Evolutionary conservation across 2,888 invertebrate genomes (phyloP), one percentile per base, ranked within the genome.

Genomic region (Andricus curvator): DNA sequence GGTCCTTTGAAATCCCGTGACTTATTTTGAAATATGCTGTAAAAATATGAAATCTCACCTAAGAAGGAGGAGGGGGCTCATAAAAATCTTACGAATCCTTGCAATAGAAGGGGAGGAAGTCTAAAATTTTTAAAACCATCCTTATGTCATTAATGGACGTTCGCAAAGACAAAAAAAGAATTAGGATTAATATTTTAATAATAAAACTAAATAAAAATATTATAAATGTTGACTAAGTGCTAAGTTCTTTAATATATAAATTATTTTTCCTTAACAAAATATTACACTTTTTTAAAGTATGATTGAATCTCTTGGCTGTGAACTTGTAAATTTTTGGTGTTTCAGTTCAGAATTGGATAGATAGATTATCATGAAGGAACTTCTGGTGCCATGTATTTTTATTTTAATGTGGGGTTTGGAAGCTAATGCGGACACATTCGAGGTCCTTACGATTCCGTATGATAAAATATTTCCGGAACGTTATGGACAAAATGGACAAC

Each of bases 401-500:
- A 11, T 74, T 33, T 33, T 74, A n/a, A 17, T 74, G 5, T 74
- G 51, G 51, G 56, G 29, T n/a, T 20, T 56, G 33, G 29, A 56
- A 48, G 9, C 13, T 15, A 74, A 56, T 33, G 29, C 29, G 1
- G 70, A 74, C 33, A 74, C 70, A 20, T 74, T n/a, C 20, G 70
- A 74, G 15, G 33, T 74, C 6, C 51, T 51, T 9, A 74, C 70
- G 25, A 51, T 74, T 33, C 70, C 70, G 1, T 74, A 74, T 33
- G 70, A 74, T 11, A 17, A 74, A 33, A 29, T 74, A 56, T 74
- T 74, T 33, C 77, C 37, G 2, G 29, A 65, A 29, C 60, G 78
- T 25, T 64, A 77, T n/a, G 80, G 33, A 25, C 81, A 78, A 48
- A 60, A 78, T 25, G 74, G 62, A 5, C 78, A 81, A 20, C 74